phyloP scores from a whole-genome alignment of 2,113 vertebrate species.

The Dasyurus viverrinus region DNA sequence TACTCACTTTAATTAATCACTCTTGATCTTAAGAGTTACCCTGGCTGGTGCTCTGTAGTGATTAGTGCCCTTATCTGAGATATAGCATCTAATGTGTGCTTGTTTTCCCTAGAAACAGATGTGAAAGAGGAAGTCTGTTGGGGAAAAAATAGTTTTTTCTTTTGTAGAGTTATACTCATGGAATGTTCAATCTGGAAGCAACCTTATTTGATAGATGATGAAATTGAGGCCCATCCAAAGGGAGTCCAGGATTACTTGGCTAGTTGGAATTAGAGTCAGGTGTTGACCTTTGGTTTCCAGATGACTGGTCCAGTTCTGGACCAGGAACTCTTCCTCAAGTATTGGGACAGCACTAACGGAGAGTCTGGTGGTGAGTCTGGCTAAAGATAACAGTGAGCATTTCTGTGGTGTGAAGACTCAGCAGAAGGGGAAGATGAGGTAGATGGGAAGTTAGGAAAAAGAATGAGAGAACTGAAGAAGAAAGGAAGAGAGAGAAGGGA shows the following conservation, averaged over 20 bases:
- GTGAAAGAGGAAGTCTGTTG: slow-evolving; percentile 8
- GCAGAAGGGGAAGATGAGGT: not conserved
- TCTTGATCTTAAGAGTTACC: slow-evolving; percentile 72
- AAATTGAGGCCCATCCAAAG: not conserved
- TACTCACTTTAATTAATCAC: slow-evolving; percentile 78
- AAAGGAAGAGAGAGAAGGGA: not conserved
- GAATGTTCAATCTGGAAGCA: not conserved
- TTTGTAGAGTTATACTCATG: not conserved
- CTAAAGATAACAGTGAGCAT: not conserved
- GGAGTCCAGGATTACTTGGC: not conserved
- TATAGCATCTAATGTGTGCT: slow-evolving; percentile 39
- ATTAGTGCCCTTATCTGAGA: slow-evolving; percentile 62
- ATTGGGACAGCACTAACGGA: too few relatives aligned
- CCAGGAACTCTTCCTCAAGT: not conserved
- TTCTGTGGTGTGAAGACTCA: not conserved
- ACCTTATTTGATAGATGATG: not conserved
- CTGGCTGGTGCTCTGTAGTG: slow-evolving; percentile 63
- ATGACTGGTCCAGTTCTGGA: not conserved
- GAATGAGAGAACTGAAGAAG: not conserved
- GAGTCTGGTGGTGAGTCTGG: not conserved
- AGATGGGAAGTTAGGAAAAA: not conserved
- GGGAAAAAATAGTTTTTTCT: not conserved
- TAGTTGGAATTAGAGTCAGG: not conserved
- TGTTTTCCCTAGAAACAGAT: slow-evolving; percentile 13
- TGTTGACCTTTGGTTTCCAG: not conserved